phyloP scores from a whole-genome alignment of 2,113 vertebrate genomes.

The Calonectris borealis region DNA sequence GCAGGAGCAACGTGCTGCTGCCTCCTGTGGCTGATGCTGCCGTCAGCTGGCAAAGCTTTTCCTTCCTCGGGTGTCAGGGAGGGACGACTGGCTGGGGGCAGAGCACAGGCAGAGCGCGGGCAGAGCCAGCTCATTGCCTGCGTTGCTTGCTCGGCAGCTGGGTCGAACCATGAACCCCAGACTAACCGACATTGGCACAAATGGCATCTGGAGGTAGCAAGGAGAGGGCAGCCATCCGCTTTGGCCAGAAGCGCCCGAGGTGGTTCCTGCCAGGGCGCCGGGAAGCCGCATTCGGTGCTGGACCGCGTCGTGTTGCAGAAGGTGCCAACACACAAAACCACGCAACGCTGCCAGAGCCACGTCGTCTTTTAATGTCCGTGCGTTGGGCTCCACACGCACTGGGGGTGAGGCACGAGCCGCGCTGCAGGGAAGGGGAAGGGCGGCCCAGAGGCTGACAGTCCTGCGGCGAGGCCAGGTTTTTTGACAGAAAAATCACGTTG shows the following conservation, averaged over 20 bases:
- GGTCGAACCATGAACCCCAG: too few species aligned
- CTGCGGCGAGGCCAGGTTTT: accelerated
- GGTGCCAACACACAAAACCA: neutral
- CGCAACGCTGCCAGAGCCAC: accelerated
- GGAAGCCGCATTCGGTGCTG: accelerated
- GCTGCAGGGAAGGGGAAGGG: neutral
- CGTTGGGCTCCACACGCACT: accelerated
- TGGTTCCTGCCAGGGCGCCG: accelerated
- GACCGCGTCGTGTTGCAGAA: too few species aligned
- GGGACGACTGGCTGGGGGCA: too few species aligned
- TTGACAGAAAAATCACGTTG: neutral
- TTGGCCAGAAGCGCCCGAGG: too few species aligned
- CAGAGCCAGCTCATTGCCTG: neutral
- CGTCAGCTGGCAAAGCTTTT: neutral
- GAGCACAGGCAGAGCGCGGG: neutral
- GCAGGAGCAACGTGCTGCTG: neutral
- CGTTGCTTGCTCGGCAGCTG: accelerated
- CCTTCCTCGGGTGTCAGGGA: too few species aligned
- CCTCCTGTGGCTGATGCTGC: neutral
- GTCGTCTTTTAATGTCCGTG: accelerated
- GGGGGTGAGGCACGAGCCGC: neutral
- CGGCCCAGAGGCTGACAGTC: accelerated
- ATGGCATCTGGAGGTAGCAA: accelerated
- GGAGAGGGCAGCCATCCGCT: too few species aligned
- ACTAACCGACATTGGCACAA: accelerated